Evolutionary conservation across 1,140 invertebrate species (phyloP), one percentile per base, ranked within the genome.

Genomic region (Sycophaga agraensis): DNA sequence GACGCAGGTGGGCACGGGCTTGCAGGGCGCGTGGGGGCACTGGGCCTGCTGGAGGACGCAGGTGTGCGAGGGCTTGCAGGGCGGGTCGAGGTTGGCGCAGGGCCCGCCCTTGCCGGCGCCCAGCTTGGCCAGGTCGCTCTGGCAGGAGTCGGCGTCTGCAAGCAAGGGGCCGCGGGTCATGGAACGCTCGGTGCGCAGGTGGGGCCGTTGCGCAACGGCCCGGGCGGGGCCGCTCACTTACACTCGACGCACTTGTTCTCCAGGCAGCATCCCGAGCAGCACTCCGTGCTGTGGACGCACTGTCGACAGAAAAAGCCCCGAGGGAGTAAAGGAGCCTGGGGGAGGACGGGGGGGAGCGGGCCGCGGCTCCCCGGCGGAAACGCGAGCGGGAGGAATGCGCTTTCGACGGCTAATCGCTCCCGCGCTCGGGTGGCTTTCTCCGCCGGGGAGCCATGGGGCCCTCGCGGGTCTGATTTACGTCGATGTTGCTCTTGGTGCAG

Each of bases 61-160:
- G 11, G 50, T 50, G 24, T 57, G 37, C 0, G 39, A 54, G 0
- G 57, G 39, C 11, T 59, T 59, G 40, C 64, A 65, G 4, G 64
- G 64, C 1, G 64, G 64, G 16, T 65, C 64, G 6, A 65, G 54
- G n/a, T 57, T 59, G 3, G 64, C 64, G 43, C 64, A 65, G 0
- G 64, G 64, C 1, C 61, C 61, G 14, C 55, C 61, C 26, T 63
- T 63, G 17, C 64, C 64, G 1, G 43, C 59, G 22, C 57, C 64
- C 16, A 59, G 40, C 14, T 55, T 57, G 14, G 58, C 42, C 21
- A 61, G 31, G 31, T 62, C 64, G 16, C 64, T 65, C 28, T 61
- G 64, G 40, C 64, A 65, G 4, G 64, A 57, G 7, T 65, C 64
- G 17, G 50, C 54, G 28, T 61, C 64, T 65, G 48, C n/a, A 26